phyloP scores from a whole-genome alignment of 1,140 invertebrate species.

The Formica exsecta region DNA sequence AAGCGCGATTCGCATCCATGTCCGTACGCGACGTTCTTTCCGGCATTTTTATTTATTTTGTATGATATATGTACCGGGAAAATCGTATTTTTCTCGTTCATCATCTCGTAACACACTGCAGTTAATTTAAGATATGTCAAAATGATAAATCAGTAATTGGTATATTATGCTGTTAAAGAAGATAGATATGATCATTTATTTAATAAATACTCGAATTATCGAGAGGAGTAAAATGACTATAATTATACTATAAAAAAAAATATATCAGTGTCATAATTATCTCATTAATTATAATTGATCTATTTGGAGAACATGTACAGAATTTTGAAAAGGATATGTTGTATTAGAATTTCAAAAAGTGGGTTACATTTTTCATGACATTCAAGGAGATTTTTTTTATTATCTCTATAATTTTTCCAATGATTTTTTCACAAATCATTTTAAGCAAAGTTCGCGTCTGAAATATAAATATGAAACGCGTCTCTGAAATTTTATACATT shows the following conservation, averaged over 20 bases:
- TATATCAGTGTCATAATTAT: not conserved
- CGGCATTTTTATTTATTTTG: slow-evolving; percentile 9
- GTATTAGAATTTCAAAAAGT: not conserved
- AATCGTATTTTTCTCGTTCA: not conserved
- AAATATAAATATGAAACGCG: not conserved
- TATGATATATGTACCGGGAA: not conserved
- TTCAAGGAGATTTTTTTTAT: not conserved
- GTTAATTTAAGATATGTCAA: not conserved
- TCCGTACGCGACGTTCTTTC: not conserved
- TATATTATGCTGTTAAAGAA: not conserved
- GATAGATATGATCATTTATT: not conserved
- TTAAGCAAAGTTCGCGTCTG: not conserved
- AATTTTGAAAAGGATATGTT: not conserved
- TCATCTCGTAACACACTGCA: not conserved
- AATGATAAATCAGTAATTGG: not conserved
- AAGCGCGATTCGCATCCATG: not conserved
- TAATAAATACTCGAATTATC: slow-evolving; percentile 5
- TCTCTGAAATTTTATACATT: not conserved
- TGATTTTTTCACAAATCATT: not conserved
- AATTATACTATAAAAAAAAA: not conserved
- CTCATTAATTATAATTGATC: not conserved
- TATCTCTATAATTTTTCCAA: not conserved
- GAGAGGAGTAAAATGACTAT: not conserved
- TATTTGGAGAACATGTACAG: not conserved
- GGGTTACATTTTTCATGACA: not conserved